A percentile compares a stretch with the other conserved stretches of the same genome.
phyloP scores from a whole-genome alignment of 2,888 invertebrate species.

The Conus canariensis region DNA sequence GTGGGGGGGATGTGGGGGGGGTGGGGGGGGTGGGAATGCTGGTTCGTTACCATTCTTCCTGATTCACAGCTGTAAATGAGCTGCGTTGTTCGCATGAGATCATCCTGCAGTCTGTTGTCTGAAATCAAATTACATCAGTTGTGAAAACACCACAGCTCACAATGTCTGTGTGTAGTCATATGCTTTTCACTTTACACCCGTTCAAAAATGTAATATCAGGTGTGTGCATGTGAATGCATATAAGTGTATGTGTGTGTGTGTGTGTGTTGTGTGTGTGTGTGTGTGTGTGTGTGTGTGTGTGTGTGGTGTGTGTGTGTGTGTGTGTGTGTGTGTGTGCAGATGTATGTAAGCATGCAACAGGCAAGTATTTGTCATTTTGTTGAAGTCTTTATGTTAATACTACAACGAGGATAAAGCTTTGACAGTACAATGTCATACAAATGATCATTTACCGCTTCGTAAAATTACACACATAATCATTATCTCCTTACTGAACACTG shows the following conservation, averaged over 20 bases:
- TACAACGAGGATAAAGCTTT: too few species aligned
- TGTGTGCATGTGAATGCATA: not conserved
- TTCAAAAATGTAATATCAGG: too few species aligned
- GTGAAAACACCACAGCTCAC: not conserved
- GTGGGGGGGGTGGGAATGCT: not conserved
- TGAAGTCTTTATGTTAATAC: too few species aligned
- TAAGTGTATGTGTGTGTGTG: constrained; percentile 2
- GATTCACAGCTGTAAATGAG: constrained; percentile 75
- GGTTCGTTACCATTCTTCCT: constrained; percentile 71
- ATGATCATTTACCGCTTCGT: too few species aligned
- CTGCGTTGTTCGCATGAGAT: constrained; percentile 75
- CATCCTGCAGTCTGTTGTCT: constrained; percentile 75
- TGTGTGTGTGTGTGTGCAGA: not conserved
- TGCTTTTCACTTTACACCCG: too few species aligned
- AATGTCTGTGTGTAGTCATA: too few species aligned
- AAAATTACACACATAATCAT: too few species aligned
- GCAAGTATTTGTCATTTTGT: too few species aligned
- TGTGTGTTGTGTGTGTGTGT: constrained; percentile 17
- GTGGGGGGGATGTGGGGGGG: not conserved
- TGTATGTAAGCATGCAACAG: too few species aligned
- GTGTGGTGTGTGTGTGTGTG: not conserved
- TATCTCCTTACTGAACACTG: too few species aligned
- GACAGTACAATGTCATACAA: too few species aligned
- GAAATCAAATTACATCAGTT: constrained; percentile 42
- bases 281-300: constrained; percentile 14